Percentiles rank a stretch among this genome's conserved stretches.
These are phyloP conservation scores for Aradus depressus DNA, from an alignment of 2,888 invertebrate genomes.

Conservation along the genomic window DNA sequence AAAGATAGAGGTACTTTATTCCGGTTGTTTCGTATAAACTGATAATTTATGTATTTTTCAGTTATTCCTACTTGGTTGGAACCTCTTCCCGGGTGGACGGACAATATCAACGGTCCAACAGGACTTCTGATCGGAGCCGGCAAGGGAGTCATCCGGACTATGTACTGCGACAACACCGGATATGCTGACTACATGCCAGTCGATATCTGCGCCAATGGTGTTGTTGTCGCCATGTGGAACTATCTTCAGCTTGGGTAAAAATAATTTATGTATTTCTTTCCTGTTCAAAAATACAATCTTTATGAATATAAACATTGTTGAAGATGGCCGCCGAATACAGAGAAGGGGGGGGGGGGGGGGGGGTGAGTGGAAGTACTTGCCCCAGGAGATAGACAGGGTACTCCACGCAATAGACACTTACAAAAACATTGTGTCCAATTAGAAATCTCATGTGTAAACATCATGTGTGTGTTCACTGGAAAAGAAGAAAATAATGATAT, in stretches of 20 bases:
- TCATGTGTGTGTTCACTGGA: too few species aligned
- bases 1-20: too few species aligned
- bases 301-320: conserved; percentile 34
- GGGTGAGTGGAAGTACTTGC: too few species aligned
- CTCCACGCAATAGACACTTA: too few species aligned
- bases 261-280: conserved; percentile 9
- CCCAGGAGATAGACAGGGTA: too few species aligned
- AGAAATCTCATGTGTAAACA: too few species aligned
- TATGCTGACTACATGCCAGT: conserved; percentile 74
- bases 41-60: conserved; percentile 34
- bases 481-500: too few species aligned
- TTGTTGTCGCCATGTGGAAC: conserved; percentile 55
- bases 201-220: conserved; percentile 67
- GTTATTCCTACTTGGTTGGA: conserved; percentile 80
- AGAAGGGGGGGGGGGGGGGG: too few species aligned
- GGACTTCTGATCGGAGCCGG: conserved; percentile 70
- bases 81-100: conserved; percentile 81
- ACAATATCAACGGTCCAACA: conserved; percentile 87
- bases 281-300: not conserved
- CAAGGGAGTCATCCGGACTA: conserved; percentile 78
- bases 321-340: too few species aligned
- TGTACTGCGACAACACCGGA: conserved; percentile 68
- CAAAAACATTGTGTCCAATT: too few species aligned
- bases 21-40: too few species aligned
- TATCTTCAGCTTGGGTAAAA: conserved; percentile 25